Evolutionary conservation across 30 jellyfish, hydroid and myxozoan genomes (phyloP).

Genomic region (Mastigias papua): DNA sequence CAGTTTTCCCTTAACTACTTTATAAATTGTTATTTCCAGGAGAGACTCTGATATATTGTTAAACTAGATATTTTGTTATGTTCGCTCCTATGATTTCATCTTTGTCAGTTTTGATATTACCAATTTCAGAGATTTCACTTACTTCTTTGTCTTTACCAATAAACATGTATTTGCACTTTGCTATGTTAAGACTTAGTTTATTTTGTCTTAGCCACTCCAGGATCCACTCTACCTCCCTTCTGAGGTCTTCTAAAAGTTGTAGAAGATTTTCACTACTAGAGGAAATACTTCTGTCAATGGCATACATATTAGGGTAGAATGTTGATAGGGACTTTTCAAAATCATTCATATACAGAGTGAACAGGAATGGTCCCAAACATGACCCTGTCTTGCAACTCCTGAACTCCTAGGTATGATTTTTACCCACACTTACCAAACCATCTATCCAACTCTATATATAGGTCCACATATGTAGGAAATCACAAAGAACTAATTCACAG

Average conservation of each 20-base stretch:
- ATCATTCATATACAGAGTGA: too few species aligned
- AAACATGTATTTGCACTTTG: not conserved
- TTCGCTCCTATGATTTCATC: constrained; percentile 11
- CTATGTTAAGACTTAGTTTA: not conserved
- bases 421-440: too few species aligned
- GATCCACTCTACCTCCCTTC: not conserved
- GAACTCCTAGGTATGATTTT: too few species aligned
- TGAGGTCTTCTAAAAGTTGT: not conserved
- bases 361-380: too few species aligned
- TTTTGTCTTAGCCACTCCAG: not conserved
- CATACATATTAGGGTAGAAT: too few species aligned
- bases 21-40: constrained; percentile 31
- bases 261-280: too few species aligned
- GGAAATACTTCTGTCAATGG: too few species aligned
- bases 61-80: constrained; percentile 11
- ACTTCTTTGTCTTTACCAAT: not conserved
- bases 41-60: constrained; percentile 4
- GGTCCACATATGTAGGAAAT: too few species aligned
- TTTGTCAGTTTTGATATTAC: not conserved
- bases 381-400: too few species aligned
- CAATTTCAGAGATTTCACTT: not conserved
- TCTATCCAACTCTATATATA: too few species aligned
- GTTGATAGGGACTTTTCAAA: too few species aligned
- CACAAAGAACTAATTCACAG: too few species aligned
- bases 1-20: constrained; percentile 28